Conservation (phyloP, 2,888 invertebrate species). For the Hyposoter didymator region DNA sequence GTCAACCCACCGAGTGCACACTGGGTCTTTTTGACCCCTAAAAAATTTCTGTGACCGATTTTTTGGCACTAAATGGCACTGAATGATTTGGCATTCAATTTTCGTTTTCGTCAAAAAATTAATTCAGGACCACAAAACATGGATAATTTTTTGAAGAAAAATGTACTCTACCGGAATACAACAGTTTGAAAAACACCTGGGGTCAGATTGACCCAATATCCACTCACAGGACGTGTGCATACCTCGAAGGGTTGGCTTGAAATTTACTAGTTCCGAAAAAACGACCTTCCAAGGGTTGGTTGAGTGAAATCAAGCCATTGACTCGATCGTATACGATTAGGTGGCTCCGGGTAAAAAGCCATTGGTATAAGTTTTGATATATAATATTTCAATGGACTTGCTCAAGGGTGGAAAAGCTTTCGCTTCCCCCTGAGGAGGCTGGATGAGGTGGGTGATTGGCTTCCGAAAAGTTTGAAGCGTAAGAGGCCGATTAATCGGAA, state of each 20-base stretch:
- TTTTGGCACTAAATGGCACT: too few relatives aligned
- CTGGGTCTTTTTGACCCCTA: neutral
- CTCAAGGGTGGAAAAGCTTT: conserved; percentile 38
- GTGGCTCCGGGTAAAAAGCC: neutral
- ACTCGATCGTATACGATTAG: neutral
- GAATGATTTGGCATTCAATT: too few relatives aligned
- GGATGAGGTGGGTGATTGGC: conserved; percentile 47
- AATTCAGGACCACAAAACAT: too few relatives aligned
- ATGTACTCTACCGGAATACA: too few relatives aligned
- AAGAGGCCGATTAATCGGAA: conserved; percentile 67
- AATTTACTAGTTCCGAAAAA: neutral
- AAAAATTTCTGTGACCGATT: too few relatives aligned
- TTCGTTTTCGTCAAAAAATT: too few relatives aligned
- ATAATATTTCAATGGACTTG: neutral
- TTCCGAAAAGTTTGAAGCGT: conserved; percentile 55
- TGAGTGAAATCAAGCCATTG: neutral
- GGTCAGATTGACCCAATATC: too few relatives aligned
- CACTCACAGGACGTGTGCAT: too few relatives aligned
- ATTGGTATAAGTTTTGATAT: neutral
- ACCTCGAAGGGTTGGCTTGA: neutral
- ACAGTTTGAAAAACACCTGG: too few relatives aligned
- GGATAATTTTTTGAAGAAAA: too few relatives aligned
- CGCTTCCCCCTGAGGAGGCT: conserved; percentile 17
- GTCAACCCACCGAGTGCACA: neutral
- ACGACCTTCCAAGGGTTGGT: neutral